Evolutionary conservation across 2,888 invertebrate genomes (phyloP).

Genomic region (Sphinx pinastri): DNA sequence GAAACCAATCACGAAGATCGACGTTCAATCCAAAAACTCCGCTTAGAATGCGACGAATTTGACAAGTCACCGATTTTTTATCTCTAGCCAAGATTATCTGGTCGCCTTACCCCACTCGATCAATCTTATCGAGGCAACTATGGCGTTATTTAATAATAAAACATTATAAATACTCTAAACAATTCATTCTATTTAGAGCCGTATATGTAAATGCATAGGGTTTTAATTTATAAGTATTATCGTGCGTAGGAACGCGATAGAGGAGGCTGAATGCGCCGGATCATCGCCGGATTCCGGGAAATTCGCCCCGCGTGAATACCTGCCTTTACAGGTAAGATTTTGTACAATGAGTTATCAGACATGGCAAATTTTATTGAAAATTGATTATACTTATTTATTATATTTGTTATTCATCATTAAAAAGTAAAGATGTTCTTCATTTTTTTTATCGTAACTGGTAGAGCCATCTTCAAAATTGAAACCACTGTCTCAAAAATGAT

Average conservation of each 20-base stretch:
- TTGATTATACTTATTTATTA: neutral
- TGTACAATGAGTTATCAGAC: constrained; percentile 50
- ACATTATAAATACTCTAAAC: constrained; percentile 38
- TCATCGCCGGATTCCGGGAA: constrained; percentile 83
- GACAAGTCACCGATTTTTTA: constrained; percentile 83
- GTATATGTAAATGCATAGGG: constrained; percentile 27
- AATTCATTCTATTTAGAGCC: constrained; percentile 36
- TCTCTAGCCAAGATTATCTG: constrained; percentile 76
- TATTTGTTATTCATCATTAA: neutral
- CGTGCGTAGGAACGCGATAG: constrained; percentile 58
- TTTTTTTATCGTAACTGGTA: too few relatives aligned
- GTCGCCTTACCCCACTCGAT: constrained; percentile 81
- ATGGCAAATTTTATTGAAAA: constrained; percentile 34
- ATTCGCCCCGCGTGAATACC: constrained; percentile 82
- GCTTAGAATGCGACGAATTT: constrained; percentile 80
- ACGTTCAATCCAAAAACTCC: constrained; percentile 57
- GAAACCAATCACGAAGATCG: constrained; percentile 58
- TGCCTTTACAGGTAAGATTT: constrained; percentile 75
- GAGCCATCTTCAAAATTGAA: too few relatives aligned
- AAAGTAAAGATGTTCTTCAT: too few relatives aligned
- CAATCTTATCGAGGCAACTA: constrained; percentile 80
- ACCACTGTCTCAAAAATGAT: too few relatives aligned
- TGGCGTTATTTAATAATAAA: constrained; percentile 48
- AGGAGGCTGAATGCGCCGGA: constrained; percentile 73
- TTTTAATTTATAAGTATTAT: constrained; percentile 35